phyloP scores from a whole-genome alignment of 2,888 invertebrate species.

The Agonopterix arenella region DNA sequence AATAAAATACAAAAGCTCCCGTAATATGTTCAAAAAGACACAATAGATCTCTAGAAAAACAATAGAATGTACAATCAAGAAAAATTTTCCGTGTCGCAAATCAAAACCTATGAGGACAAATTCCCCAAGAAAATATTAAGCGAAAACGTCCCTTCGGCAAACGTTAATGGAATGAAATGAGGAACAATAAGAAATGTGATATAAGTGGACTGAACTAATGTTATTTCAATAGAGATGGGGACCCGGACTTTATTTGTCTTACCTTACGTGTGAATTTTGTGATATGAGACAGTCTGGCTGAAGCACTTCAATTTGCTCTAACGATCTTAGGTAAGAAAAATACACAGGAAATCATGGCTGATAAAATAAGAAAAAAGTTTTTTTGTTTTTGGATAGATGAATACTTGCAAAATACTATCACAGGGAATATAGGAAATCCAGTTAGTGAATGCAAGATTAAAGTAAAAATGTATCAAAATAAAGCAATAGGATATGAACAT shows the following conservation, averaged over 20 bases:
- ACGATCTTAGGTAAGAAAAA: constrained; percentile 20
- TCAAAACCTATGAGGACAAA: constrained; percentile 3
- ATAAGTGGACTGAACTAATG: constrained; percentile 58
- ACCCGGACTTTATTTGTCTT: constrained; percentile 39
- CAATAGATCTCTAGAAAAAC: neutral
- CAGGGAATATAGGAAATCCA: too few species aligned
- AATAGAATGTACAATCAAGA: neutral
- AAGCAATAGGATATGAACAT: too few species aligned
- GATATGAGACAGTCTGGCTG: constrained; percentile 29
- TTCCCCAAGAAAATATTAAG: constrained; percentile 28
- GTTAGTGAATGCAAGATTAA: too few species aligned
- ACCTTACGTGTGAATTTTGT: constrained; percentile 45
- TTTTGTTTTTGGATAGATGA: too few species aligned
- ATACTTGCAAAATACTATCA: too few species aligned
- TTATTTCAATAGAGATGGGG: constrained; percentile 52
- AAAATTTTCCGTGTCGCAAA: constrained; percentile 9
- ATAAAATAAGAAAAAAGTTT: too few species aligned
- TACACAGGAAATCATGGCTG: neutral
- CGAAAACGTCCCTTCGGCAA: constrained; percentile 34
- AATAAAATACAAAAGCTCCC: too few species aligned
- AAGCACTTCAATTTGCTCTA: constrained; percentile 26
- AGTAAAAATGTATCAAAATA: too few species aligned
- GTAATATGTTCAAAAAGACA: neutral
- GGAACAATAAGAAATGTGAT: constrained; percentile 71
- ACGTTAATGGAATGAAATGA: constrained; percentile 62